These are phyloP conservation scores for Lamellibrachia luymesi DNA, from an alignment of 1,140 invertebrate genomes.

Conservation along the genomic window DNA sequence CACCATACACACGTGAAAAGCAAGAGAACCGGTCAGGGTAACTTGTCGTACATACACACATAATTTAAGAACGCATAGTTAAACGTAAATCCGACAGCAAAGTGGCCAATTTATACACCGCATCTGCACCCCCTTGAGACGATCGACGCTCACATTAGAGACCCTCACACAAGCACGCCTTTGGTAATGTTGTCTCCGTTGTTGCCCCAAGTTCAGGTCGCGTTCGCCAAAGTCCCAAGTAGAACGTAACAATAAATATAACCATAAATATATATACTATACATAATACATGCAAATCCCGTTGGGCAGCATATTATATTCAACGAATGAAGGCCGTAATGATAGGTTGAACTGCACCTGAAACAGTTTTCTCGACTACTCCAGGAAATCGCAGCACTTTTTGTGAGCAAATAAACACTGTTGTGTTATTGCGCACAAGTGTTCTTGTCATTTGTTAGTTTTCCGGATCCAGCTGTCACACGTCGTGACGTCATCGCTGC, in stretches of 20 bases:
- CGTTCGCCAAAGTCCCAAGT: not conserved
- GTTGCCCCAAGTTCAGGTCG: not conserved
- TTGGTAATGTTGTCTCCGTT: not conserved
- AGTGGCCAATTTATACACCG: not conserved
- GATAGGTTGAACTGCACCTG: not conserved
- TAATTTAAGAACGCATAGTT: not conserved
- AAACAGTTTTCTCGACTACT: not conserved
- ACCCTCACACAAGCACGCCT: not conserved
- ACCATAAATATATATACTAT: constrained; percentile 2
- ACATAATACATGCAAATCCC: not conserved
- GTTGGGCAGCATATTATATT: not conserved
- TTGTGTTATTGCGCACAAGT: not conserved
- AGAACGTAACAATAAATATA: constrained; percentile 1
- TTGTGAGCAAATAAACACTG: not conserved
- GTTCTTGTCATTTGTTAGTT: not conserved
- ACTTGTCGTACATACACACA: not conserved
- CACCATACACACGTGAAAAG: not conserved
- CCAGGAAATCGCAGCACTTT: not conserved
- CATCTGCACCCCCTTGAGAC: not conserved
- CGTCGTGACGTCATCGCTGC: not conserved
- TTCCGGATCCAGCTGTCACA: constrained; percentile 16
- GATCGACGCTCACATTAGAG: not conserved
- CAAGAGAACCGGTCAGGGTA: not conserved
- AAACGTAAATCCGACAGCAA: not conserved
- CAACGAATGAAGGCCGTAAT: not conserved